Conservation (phyloP, 2,888 invertebrate species). For the Xanthia icteritia region DNA sequence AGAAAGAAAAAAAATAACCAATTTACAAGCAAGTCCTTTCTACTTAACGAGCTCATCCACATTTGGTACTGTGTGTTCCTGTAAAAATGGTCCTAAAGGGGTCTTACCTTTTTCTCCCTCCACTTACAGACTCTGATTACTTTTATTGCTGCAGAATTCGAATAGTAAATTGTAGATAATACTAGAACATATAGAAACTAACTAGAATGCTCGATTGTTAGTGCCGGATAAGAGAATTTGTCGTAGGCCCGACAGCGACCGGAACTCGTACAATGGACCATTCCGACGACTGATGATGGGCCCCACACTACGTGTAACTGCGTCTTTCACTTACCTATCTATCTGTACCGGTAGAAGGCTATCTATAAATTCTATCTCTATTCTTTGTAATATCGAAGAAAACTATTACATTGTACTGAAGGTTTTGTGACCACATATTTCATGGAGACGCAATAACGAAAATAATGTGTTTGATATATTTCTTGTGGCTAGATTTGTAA, state of each 20-base stretch:
- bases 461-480: conserved; percentile 2
- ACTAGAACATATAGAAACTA: conserved; percentile 26
- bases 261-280: conserved; percentile 62
- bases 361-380: conserved; percentile 9
- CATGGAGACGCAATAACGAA: not conserved
- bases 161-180: conserved; percentile 35
- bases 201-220: conserved; percentile 40
- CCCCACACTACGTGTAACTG: conserved; percentile 29
- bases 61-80: not conserved
- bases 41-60: not conserved
- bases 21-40: not conserved
- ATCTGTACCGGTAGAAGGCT: not conserved
- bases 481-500: not conserved
- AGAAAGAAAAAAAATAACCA: not conserved
- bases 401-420: not conserved
- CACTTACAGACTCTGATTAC: not conserved
- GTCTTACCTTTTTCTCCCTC: not conserved
- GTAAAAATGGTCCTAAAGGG: not conserved
- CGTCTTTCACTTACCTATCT: conserved; percentile 12
- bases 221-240: conserved; percentile 64
- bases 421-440: conserved; percentile 6
- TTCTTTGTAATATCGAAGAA: conserved; percentile 4
- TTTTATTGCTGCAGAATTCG: not conserved
- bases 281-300: conserved; percentile 48
- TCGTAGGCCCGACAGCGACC: conserved; percentile 56